These are phyloP conservation scores for Meloe dianella DNA, from an alignment of 2,888 invertebrate genomes.

Conservation along the genomic window DNA sequence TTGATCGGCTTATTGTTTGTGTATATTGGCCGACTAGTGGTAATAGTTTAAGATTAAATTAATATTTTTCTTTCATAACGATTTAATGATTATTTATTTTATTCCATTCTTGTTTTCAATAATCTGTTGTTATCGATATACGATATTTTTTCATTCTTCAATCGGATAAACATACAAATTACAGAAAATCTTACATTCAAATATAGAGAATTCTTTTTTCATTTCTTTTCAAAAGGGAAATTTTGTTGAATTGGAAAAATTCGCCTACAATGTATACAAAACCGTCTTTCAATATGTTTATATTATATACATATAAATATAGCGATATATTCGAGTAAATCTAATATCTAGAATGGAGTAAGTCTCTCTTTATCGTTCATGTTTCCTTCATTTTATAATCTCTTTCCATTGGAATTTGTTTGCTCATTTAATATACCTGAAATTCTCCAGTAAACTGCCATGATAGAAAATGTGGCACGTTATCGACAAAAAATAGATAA, in stretches of 20 bases:
- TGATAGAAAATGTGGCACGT: no score
- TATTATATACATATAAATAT: background rate
- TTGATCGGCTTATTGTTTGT: no score
- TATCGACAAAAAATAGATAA: no score
- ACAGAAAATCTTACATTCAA: background rate
- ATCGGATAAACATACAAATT: background rate
- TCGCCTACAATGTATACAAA: background rate
- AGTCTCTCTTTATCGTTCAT: background rate
- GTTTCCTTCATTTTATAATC: conserved; percentile 3
- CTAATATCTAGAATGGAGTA: conserved; percentile 9
- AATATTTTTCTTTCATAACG: no score
- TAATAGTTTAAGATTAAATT: background rate
- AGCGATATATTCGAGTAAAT: conserved; percentile 3
- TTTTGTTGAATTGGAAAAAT: background rate
- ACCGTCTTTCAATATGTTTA: background rate
- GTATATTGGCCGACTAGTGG: background rate
- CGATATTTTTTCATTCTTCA: background rate
- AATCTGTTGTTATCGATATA: background rate
- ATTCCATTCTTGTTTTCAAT: background rate
- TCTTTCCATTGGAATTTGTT: no score
- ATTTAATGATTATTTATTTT: background rate
- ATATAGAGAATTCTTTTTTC: background rate
- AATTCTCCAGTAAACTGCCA: no score
- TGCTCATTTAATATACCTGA: no score
- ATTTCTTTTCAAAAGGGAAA: background rate